Conservation (phyloP, 2,113 vertebrate species). For the Zosterops hypoxanthus region DNA sequence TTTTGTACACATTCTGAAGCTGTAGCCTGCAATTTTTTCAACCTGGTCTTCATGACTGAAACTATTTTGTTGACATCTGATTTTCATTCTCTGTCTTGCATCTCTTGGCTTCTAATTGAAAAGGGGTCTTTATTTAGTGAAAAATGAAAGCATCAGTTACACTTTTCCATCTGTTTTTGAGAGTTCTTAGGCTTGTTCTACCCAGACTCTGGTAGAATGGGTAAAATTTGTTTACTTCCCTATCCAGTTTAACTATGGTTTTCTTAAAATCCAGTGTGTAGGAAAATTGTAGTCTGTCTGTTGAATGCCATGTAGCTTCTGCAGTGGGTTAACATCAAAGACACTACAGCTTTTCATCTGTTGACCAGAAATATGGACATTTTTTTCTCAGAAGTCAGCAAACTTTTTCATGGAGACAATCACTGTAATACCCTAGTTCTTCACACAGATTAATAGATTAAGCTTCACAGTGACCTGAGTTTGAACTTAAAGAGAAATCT, state of each 20-base stretch:
- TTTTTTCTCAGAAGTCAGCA: neutral
- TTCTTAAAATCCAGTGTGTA: neutral
- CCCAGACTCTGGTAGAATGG: neutral
- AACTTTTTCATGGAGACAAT: neutral
- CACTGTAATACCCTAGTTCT: neutral
- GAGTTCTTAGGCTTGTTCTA: neutral
- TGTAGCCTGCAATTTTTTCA: neutral
- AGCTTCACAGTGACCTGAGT: neutral
- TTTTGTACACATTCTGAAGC: neutral
- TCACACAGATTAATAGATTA: neutral
- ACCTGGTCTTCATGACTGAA: neutral
- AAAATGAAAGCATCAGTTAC: neutral
- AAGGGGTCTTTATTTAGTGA: neutral
- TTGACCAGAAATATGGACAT: neutral
- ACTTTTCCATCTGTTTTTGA: neutral
- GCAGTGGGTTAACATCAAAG: neutral
- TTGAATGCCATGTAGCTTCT: neutral
- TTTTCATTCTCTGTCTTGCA: neutral
- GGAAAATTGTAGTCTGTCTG: neutral
- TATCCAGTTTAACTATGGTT: neutral
- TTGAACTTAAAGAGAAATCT: neutral
- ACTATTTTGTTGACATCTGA: neutral
- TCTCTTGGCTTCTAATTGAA: neutral
- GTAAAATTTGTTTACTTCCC: neutral
- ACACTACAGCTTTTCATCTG: neutral